Conservation (phyloP, 2,888 invertebrate species). For the Notocelia uddmanniana region DNA sequence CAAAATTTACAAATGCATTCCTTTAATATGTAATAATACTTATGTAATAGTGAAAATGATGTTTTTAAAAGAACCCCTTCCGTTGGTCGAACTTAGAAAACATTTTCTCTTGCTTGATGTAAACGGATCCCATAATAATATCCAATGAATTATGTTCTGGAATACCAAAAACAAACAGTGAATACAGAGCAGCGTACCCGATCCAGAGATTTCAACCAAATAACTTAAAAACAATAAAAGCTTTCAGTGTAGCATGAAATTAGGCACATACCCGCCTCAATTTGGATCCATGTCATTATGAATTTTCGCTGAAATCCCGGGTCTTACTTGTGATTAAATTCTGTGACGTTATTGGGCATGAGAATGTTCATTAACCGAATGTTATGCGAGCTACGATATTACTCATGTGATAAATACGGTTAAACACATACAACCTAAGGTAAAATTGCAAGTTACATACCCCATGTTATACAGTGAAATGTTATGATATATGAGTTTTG, state of each 20-base stretch:
- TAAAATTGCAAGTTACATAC: not conserved
- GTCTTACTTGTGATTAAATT: conserved; percentile 31
- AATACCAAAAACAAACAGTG: conserved; percentile 27
- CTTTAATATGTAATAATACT: no score
- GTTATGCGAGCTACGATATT: conserved; percentile 8
- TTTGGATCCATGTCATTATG: conserved; percentile 19
- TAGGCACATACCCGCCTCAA: conserved; percentile 45
- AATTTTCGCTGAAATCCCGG: conserved; percentile 1
- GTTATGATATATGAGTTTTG: no score
- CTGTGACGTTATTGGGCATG: conserved; percentile 34
- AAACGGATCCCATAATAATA: conserved; percentile 23
- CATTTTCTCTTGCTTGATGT: conserved; percentile 14
- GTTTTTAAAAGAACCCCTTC: not conserved
- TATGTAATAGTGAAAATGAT: not conserved
- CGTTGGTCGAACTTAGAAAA: conserved; percentile 6
- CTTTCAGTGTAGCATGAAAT: conserved; percentile 50
- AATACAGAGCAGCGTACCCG: conserved; percentile 13
- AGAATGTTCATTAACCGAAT: conserved; percentile 36
- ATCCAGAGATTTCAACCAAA: conserved; percentile 26
- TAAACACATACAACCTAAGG: conserved; percentile 3
- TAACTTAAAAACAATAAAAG: conserved; percentile 49
- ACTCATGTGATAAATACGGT: conserved; percentile 10
- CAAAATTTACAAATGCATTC: not conserved
- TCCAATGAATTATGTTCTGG: conserved; percentile 23
- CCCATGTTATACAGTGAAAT: not conserved